Percentiles rank a stretch among this genome's conserved stretches.
Evolutionary conservation across 2,113 vertebrate genomes (phyloP).

Genomic region (Clarias magur): DNA sequence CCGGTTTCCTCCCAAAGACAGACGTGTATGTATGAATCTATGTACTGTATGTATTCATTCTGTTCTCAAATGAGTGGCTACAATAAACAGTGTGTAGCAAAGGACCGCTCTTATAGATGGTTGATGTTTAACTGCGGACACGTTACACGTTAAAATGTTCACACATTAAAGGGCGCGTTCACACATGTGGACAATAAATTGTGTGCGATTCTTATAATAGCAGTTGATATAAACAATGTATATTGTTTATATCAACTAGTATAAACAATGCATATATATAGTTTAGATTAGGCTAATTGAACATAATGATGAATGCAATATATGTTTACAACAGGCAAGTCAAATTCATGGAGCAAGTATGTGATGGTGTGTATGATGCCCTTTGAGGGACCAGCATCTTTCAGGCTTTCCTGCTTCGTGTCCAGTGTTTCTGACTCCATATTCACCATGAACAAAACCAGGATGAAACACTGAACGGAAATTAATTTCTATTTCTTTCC

Average conservation of each 20-base stretch:
- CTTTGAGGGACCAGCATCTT: neutral
- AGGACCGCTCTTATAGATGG: slow-evolving; percentile 31
- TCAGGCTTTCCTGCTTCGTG: neutral
- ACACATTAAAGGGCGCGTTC: neutral
- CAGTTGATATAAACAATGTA: neutral
- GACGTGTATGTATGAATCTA: neutral
- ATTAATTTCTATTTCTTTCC: neutral
- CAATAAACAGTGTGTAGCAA: slow-evolving; percentile 52
- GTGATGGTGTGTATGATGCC: neutral
- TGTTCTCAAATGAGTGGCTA: slow-evolving; percentile 46
- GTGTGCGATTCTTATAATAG: neutral
- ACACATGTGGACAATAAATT: neutral
- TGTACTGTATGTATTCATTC: neutral
- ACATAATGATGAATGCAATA: neutral
- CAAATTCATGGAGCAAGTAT: neutral
- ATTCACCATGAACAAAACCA: neutral
- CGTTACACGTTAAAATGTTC: slow-evolving; percentile 56
- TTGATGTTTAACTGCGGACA: slow-evolving; percentile 64
- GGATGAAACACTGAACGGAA: neutral
- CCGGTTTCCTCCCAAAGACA: too few species aligned
- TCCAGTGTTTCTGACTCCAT: neutral
- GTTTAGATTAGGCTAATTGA: too few species aligned
- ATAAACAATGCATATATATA: too few species aligned
- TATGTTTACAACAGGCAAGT: neutral
- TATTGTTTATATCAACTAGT: too few species aligned